Conservation (phyloP, 2,797 vertebrate genomes). For the Phrynocephalus guinanensis region DNA sequence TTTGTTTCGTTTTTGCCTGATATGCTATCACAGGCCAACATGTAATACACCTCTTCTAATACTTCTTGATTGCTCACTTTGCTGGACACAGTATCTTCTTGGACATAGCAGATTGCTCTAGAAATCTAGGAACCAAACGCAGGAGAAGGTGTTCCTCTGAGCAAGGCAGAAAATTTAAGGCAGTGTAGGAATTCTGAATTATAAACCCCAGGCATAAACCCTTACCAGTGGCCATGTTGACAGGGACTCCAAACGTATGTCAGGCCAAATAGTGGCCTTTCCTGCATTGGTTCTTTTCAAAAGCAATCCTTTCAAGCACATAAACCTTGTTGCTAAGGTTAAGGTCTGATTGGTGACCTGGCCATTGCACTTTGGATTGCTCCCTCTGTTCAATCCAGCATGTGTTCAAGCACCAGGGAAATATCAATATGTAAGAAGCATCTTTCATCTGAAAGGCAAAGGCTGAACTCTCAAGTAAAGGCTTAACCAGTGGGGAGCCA, state of each 20-base stretch:
- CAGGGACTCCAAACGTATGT: too few relatives aligned
- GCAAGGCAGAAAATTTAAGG: neutral
- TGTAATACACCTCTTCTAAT: too few relatives aligned
- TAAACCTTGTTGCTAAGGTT: neutral
- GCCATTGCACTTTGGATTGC: neutral
- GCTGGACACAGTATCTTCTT: too few relatives aligned
- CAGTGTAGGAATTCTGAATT: too few relatives aligned
- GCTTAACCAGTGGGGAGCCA: neutral
- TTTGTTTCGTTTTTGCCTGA: too few relatives aligned
- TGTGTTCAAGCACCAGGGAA: neutral
- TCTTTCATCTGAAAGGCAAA: neutral
- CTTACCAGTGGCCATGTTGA: too few relatives aligned
- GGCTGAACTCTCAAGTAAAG: neutral
- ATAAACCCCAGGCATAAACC: too few relatives aligned
- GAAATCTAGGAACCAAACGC: neutral
- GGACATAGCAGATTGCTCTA: too few relatives aligned
- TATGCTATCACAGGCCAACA: too few relatives aligned
- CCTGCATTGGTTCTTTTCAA: too few relatives aligned
- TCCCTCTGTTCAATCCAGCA: neutral
- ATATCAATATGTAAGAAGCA: neutral
- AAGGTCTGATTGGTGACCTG: neutral
- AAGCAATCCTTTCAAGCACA: neutral
- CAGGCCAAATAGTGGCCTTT: too few relatives aligned
- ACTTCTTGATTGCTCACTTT: too few relatives aligned
- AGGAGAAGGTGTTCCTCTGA: neutral